Evolutionary conservation across 2,888 invertebrate species (phyloP).

Genomic region (Aspidiotus destructor): DNA sequence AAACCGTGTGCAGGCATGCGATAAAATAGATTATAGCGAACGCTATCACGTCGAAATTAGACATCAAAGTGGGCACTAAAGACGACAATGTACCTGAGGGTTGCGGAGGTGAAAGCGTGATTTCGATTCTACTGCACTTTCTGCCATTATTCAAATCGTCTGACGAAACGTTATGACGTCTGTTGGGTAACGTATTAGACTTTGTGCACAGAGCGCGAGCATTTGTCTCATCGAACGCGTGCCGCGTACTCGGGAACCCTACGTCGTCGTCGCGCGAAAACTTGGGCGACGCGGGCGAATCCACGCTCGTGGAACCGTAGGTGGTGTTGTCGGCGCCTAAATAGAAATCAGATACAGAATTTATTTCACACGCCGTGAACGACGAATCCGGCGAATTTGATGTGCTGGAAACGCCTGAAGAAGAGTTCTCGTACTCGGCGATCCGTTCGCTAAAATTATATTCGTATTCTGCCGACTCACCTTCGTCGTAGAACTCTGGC

Average conservation of each 20-base stretch:
- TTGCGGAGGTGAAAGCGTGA: constrained; percentile 21
- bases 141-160: neutral
- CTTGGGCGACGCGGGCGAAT: neutral
- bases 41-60: constrained; percentile 18
- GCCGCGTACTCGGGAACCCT: neutral
- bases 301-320: neutral
- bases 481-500: neutral
- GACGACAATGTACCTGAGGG: constrained; percentile 19
- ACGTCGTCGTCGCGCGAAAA: neutral
- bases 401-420: constrained; percentile 26
- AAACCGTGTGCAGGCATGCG: constrained; percentile 24
- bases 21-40: constrained; percentile 11
- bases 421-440: constrained; percentile 13
- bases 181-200: neutral
- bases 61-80: neutral
- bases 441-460: neutral
- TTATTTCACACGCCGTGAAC: neutral
- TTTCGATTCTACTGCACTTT: constrained; percentile 23
- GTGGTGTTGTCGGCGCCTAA: neutral
- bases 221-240: neutral
- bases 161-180: too few relatives aligned
- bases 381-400: constrained; percentile 37
- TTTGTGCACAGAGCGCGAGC: neutral
- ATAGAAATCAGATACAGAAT: neutral
- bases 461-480: neutral